Conservation (phyloP, 1,140 invertebrate genomes). For the Ceratitis capitata region DNA sequence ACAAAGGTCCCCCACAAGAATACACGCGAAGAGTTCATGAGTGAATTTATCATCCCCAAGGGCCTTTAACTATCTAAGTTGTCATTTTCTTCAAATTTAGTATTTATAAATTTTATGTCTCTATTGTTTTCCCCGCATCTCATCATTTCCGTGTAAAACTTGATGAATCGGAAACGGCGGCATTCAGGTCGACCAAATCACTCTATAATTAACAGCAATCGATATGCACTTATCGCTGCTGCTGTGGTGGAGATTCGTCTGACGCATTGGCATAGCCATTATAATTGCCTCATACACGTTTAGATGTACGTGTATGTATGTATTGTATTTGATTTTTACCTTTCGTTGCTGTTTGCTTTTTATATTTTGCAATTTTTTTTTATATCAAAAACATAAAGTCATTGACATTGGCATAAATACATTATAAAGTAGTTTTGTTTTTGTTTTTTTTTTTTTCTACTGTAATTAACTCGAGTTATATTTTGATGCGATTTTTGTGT, state of each 20-base stretch:
- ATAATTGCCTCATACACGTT: neutral
- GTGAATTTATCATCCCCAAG: too few species aligned
- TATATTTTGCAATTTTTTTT: neutral
- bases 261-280: neutral
- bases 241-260: neutral
- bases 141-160: neutral
- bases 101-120: too few species aligned
- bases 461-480: neutral
- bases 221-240: neutral
- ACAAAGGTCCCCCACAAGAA: too few species aligned
- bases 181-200: neutral
- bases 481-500: neutral
- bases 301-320: neutral
- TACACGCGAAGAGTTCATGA: too few species aligned
- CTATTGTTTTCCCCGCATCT: neutral
- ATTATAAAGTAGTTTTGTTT: slow-evolving; percentile 34
- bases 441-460: neutral
- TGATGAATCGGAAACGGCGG: neutral
- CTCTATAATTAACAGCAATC: neutral
- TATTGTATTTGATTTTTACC: neutral
- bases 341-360: neutral
- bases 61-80: too few species aligned
- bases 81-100: too few species aligned
- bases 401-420: slow-evolving; percentile 63
- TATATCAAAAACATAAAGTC: neutral